Conservation (phyloP, 2,797 vertebrate genomes). For the Clarias laeviceps region DNA sequence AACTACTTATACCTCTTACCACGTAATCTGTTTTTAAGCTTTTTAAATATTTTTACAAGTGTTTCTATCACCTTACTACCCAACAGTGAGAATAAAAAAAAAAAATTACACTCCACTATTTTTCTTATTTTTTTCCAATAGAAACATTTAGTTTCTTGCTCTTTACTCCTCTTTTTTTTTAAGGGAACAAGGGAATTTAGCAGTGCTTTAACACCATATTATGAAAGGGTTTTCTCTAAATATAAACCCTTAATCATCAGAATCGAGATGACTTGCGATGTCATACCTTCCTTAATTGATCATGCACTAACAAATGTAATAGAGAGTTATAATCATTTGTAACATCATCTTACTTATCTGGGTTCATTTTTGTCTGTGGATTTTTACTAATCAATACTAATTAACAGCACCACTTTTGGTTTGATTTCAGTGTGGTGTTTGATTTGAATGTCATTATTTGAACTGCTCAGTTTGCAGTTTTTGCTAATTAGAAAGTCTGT, state of each 20-base stretch:
- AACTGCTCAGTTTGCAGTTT: not conserved
- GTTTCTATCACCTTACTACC: not conserved
- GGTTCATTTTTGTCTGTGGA: not conserved
- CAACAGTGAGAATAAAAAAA: not conserved
- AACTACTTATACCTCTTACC: slow-evolving; percentile 11
- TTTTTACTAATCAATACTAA: not conserved
- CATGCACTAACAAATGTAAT: too few species aligned
- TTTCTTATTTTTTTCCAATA: not conserved
- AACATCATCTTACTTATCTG: not conserved
- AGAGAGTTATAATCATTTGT: not conserved
- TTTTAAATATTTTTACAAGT: slow-evolving; percentile 18
- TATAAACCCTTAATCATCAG: not conserved
- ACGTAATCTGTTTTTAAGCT: slow-evolving; percentile 12
- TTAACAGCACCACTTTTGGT: not conserved
- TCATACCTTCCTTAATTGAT: not conserved
- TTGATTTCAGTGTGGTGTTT: not conserved
- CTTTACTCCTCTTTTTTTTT: not conserved
- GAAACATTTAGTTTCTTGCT: not conserved
- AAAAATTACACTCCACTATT: not conserved
- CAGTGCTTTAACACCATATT: not conserved
- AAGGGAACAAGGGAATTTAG: slow-evolving; percentile 21
- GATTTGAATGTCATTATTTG: not conserved
- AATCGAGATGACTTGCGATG: not conserved
- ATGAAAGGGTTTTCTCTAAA: not conserved
- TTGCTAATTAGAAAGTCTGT: not conserved